Evolutionary conservation across 2,113 vertebrate species (phyloP).

Genomic region (Eurypyga helias): DNA sequence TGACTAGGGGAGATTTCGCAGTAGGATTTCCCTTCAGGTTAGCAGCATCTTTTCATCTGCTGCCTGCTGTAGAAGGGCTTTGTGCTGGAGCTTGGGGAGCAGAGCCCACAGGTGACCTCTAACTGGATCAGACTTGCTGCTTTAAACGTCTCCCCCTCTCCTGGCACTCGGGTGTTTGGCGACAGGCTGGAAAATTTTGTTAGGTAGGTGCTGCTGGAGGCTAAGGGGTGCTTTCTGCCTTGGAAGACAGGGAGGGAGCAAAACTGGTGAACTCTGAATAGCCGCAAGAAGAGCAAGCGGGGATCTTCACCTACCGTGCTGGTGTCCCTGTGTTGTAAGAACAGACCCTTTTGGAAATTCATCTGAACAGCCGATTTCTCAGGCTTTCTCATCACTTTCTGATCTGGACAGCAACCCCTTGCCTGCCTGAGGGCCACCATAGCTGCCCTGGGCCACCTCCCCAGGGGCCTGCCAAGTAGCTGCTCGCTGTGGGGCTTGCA

Average conservation of each 20-base stretch:
- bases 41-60: not conserved
- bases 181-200: not conserved
- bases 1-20: not conserved
- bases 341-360: not conserved
- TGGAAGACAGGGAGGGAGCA: not conserved
- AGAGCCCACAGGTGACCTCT: not conserved
- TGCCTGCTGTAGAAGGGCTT: not conserved
- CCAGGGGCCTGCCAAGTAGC: not conserved
- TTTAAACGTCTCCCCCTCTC: not conserved
- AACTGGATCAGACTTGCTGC: not conserved
- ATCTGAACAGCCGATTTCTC: not conserved
- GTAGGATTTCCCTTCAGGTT: conserved; percentile 2
- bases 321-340: not conserved
- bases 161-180: not conserved
- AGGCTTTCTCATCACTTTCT: not conserved
- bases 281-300: not conserved
- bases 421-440: not conserved
- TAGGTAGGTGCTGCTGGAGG: not conserved
- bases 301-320: not conserved
- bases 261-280: not conserved
- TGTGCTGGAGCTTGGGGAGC: not conserved
- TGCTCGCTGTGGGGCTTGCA: not conserved
- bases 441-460: not conserved
- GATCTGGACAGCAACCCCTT: not conserved
- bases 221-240: not conserved